Evolutionary conservation across 2,797 vertebrate genomes (phyloP).

Genomic region (Sebastes taczanowskii): DNA sequence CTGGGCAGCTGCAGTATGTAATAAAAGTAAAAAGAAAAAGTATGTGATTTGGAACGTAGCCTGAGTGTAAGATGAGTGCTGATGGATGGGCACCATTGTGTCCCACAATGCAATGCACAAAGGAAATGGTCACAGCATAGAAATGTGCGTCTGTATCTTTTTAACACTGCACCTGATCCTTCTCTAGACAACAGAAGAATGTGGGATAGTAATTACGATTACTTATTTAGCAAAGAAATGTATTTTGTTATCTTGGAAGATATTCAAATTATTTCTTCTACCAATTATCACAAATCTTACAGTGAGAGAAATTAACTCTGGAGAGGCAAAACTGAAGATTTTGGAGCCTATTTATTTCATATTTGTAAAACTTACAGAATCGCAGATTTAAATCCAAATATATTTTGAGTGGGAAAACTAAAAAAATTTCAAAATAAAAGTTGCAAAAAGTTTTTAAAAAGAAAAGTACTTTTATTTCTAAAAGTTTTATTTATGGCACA

Average conservation of each 20-base stretch:
- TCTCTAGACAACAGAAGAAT: neutral
- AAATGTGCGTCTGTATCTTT: neutral
- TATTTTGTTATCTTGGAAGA: neutral
- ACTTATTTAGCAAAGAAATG: neutral
- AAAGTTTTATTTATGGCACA: conserved; percentile 47
- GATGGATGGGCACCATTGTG: neutral
- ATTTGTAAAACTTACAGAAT: neutral
- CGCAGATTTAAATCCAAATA: neutral
- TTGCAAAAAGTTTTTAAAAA: neutral
- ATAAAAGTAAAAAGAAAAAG: too few relatives aligned
- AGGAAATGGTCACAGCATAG: neutral
- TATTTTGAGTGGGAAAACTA: neutral
- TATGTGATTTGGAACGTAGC: too few relatives aligned
- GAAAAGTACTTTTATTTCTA: neutral
- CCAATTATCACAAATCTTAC: neutral
- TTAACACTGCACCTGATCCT: neutral
- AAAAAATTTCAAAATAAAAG: neutral
- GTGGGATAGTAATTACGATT: neutral
- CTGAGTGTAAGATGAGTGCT: neutral
- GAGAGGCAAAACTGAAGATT: neutral
- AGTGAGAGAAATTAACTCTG: neutral
- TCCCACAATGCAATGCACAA: neutral
- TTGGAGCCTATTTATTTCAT: neutral
- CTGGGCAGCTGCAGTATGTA: too few relatives aligned
- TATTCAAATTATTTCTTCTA: neutral